Conservation (phyloP, 2,797 vertebrate genomes). For the Ceyx erithaca region DNA sequence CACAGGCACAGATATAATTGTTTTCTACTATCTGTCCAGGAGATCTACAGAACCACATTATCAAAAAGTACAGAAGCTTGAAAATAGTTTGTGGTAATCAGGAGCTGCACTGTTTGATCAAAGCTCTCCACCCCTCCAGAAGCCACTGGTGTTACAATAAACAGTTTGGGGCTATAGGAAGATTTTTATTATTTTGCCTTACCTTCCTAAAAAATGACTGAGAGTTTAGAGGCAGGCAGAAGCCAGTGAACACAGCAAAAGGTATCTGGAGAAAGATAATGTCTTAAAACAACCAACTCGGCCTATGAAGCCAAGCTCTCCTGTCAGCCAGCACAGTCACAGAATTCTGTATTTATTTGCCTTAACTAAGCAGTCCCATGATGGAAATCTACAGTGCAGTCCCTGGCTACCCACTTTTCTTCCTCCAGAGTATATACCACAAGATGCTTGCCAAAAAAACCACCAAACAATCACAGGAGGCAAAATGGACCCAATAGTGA, state of each 20-base stretch:
- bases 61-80: not conserved
- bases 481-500: accelerated
- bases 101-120: constrained; percentile 5
- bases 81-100: constrained; percentile 17
- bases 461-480: not conserved
- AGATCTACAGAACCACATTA: constrained; percentile 14
- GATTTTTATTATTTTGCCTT: not conserved
- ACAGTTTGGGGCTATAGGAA: not conserved
- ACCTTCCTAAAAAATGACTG: not conserved
- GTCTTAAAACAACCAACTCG: not conserved
- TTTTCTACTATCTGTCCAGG: constrained; percentile 16
- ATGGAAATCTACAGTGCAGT: not conserved
- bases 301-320: not conserved
- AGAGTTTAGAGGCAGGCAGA: not conserved
- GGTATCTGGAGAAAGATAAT: not conserved
- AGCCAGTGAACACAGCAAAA: not conserved
- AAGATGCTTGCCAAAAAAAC: not conserved
- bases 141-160: not conserved
- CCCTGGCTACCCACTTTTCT: not conserved
- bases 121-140: not conserved
- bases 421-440: not conserved
- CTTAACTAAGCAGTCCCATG: not conserved
- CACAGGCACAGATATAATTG: constrained; percentile 7
- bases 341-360: not conserved
- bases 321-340: not conserved